Conservation (phyloP, 2,888 invertebrate genomes). For the Melinaea menophilus region DNA sequence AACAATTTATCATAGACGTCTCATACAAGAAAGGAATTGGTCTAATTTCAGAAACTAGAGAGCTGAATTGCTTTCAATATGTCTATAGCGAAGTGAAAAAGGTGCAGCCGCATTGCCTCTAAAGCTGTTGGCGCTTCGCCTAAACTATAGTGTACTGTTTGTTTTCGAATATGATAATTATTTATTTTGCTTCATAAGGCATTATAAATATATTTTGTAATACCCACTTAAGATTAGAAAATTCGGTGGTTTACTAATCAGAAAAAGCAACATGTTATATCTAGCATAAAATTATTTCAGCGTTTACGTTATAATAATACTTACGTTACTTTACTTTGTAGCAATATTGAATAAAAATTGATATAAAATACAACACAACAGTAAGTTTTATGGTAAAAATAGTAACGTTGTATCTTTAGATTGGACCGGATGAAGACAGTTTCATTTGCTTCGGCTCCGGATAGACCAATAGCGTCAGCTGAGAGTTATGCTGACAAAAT, state of each 20-base stretch:
- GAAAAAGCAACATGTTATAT: too few relatives aligned
- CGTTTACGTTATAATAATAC: too few relatives aligned
- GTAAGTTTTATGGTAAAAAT: not conserved
- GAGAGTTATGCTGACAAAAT: constrained; percentile 22
- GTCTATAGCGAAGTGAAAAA: constrained; percentile 28
- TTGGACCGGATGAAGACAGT: too few relatives aligned
- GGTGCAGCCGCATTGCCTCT: constrained; percentile 30
- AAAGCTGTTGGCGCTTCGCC: constrained; percentile 26
- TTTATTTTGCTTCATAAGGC: not conserved
- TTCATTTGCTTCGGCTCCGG: too few relatives aligned
- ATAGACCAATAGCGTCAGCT: constrained; percentile 22
- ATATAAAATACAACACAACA: too few relatives aligned
- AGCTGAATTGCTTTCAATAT: constrained; percentile 30
- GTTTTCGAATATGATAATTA: constrained; percentile 12
- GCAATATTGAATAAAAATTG: too few relatives aligned
- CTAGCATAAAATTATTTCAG: too few relatives aligned
- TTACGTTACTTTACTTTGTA: too few relatives aligned
- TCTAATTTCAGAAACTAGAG: constrained; percentile 27
- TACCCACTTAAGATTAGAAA: too few relatives aligned
- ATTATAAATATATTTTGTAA: not conserved
- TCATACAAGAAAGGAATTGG: constrained; percentile 14
- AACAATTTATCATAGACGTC: constrained; percentile 11
- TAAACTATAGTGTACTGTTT: constrained; percentile 14
- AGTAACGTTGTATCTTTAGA: constrained; percentile 10
- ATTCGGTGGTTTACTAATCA: too few relatives aligned